Percentiles rank a stretch among this genome's conserved stretches.
These are phyloP conservation scores for Tholera decimalis DNA, from an alignment of 2,888 invertebrate species.

Conservation along the genomic window DNA sequence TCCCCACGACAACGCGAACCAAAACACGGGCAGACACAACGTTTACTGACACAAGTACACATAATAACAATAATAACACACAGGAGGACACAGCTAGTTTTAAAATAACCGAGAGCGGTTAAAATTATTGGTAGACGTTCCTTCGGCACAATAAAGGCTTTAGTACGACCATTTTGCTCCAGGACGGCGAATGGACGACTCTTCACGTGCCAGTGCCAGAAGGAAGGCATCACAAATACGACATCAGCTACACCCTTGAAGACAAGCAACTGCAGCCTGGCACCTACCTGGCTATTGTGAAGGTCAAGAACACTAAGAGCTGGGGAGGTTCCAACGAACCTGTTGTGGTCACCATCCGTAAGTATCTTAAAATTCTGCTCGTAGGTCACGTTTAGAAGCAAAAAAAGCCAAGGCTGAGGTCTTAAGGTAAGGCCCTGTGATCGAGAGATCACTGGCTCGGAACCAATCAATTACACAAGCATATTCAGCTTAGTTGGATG, in stretches of 20 bases:
- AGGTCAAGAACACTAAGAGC: conserved; percentile 79
- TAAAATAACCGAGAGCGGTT: too few relatives aligned
- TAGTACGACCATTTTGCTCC: neutral
- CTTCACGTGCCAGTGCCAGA: conserved; percentile 74
- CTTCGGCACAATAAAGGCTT: neutral
- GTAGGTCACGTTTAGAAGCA: too few relatives aligned
- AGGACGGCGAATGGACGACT: conserved; percentile 73
- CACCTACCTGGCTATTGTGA: conserved; percentile 78
- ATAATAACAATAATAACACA: too few relatives aligned
- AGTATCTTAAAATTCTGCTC: conserved; percentile 45
- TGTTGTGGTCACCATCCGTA: conserved; percentile 77
- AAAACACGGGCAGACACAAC: too few relatives aligned
- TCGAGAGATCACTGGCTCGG: too few relatives aligned
- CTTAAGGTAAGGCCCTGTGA: too few relatives aligned
- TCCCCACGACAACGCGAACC: too few relatives aligned
- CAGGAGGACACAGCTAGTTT: too few relatives aligned
- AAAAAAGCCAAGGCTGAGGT: too few relatives aligned
- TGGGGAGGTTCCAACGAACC: conserved; percentile 77
- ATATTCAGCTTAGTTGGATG: too few relatives aligned
- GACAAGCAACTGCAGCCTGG: conserved; percentile 72
- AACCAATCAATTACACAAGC: too few relatives aligned
- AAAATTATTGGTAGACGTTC: neutral
- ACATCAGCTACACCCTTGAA: conserved; percentile 71
- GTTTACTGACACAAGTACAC: too few relatives aligned
- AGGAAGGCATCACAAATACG: conserved; percentile 70